Conservation (phyloP, 2,797 vertebrate species). For the Scyliorhinus canicula region DNA sequence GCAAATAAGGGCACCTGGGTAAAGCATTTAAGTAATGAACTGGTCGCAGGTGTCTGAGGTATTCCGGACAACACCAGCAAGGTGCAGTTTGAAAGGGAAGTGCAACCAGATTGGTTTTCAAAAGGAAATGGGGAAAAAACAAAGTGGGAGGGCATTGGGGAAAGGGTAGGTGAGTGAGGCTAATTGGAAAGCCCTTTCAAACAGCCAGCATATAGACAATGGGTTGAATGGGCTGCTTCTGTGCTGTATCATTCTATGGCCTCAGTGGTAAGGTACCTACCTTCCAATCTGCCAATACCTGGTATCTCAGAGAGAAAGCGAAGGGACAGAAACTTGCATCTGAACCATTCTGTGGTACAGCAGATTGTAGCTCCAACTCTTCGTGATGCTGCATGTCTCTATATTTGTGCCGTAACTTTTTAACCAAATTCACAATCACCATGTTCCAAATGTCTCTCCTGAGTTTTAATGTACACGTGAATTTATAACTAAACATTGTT, state of each 20-base stretch:
- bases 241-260: not conserved
- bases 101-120: not conserved
- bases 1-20: too few species aligned
- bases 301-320: not conserved
- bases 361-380: not conserved
- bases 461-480: not conserved
- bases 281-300: not conserved
- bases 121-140: not conserved
- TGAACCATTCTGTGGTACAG: not conserved
- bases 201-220: not conserved
- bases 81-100: too few species aligned
- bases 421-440: not conserved
- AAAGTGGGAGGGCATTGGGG: not conserved
- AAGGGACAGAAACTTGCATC: not conserved
- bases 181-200: not conserved
- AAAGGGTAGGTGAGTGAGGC: not conserved
- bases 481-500: not conserved
- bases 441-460: slow-evolving; percentile 20
- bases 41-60: too few species aligned
- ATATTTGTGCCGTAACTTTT: not conserved
- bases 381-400: not conserved
- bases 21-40: too few species aligned
- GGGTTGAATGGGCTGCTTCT: not conserved
- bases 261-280: not conserved
- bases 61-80: too few species aligned